Base-by-base conservation (phyloP, 1,140 invertebrate genomes). In the Chymomyza costata region DNA sequence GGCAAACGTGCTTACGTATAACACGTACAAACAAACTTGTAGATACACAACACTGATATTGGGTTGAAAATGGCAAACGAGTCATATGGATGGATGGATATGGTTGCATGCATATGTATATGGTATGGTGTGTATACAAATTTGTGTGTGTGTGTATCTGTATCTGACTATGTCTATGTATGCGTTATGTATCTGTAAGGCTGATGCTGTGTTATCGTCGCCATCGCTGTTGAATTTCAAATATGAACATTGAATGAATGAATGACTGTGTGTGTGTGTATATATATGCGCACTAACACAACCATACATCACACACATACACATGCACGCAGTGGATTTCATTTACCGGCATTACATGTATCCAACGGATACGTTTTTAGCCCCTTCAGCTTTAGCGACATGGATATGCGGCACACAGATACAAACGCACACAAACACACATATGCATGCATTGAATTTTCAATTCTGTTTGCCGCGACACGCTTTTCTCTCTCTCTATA, bases 321-420 rank as follows among this genome's bases (percentile, higher is more conserved):
- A 28, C 2, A 11, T 7, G n/a, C 28, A 38, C 37, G 18, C 38
- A 25, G 51, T 57, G 71, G 71, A 78, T 78, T 80, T 78, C 71
- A 78, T 78, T 78, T 78, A 78, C 71, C 71, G 71, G 71, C 73
- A 78, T 78, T 78, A 78, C 71, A 78, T 78, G 73, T 80, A 78
- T 78, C 71, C 71, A 66, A 71, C 63, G 73, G 73, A 78, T 78
- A 78, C 78, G 71, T 71, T 78, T 78, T 78, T 71, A 80, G 73
- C 73, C 55, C 67, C 53, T 8, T n/a, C 34, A 46, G 55, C 58
- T 56, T 61, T 48, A 50, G 57, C 53, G 70, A 71, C 73, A 80
- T 80, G 71, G 71, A 78, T 76, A 76, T 62, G 71, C 62, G 61
- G 48, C 21, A 32, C n/a, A 54, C 47, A 41, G 37, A 53, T 35